Evolutionary conservation across 2,888 invertebrate genomes (phyloP).

Genomic region (Koerneria pararmatus): DNA sequence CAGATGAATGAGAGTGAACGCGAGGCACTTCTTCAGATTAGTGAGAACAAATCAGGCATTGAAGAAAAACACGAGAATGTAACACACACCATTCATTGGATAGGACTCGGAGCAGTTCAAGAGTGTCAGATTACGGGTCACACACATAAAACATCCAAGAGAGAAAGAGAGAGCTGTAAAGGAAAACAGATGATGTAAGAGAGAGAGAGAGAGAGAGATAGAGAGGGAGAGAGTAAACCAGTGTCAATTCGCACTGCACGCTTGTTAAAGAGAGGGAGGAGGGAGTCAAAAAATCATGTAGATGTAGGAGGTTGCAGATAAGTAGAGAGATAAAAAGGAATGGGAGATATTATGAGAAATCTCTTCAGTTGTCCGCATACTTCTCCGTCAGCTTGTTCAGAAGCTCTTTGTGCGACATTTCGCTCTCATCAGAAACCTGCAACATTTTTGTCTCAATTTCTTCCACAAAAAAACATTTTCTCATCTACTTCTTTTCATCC

Average conservation of each 20-base stretch:
- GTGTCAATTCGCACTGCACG: neutral
- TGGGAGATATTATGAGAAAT: slow-evolving; percentile 6
- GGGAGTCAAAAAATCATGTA: neutral
- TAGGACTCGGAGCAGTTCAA: too few relatives aligned
- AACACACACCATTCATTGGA: too few relatives aligned
- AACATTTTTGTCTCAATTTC: slow-evolving; percentile 22
- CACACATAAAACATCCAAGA: too few relatives aligned
- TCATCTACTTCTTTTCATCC: neutral
- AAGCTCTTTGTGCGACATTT: slow-evolving; percentile 58
- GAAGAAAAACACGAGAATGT: too few relatives aligned
- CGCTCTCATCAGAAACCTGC: slow-evolving; percentile 58
- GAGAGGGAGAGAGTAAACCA: too few relatives aligned
- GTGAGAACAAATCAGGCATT: too few relatives aligned
- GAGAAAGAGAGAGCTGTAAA: slow-evolving; percentile 23
- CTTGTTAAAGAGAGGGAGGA: neutral
- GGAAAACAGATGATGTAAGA: slow-evolving; percentile 22
- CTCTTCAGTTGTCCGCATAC: slow-evolving; percentile 54
- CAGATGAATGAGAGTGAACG: too few relatives aligned
- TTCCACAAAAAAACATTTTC: neutral
- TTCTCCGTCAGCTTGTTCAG: slow-evolving; percentile 56
- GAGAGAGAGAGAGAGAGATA: slow-evolving; percentile 25
- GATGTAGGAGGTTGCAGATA: neutral
- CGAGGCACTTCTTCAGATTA: too few relatives aligned
- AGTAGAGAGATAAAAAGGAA: neutral
- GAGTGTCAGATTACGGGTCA: too few relatives aligned